Evolutionary conservation across 1,140 invertebrate species (phyloP), one percentile per base, ranked within the genome.

Genomic region (Spodoptera frugiperda): DNA sequence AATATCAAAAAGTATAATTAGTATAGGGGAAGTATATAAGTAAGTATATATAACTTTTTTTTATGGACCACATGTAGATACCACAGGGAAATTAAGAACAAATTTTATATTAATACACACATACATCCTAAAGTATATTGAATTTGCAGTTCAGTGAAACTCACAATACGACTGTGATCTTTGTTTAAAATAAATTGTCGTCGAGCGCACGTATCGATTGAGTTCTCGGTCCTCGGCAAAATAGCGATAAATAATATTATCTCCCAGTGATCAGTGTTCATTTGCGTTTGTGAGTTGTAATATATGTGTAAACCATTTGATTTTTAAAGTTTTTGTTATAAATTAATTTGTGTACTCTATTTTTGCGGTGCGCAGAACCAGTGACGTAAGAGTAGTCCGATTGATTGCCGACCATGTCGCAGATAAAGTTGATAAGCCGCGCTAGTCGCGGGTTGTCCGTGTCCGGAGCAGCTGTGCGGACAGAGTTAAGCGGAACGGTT

Each of bases 381-480:
- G 85, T 84, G 86, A 88, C 85, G 84, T 87, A 46, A 82, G 75
- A 88, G 85, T 82, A 79, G 80, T 86, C 83, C 77, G 63, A 85
- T 83, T 87, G 85, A 87, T 91, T 88, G 80, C 79, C 77, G 79
- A 84, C 77, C 68, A 92, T 92, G 91, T 87, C 88, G 82, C 85
- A 86, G 61, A 80, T 84, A 78, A 87, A 83, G 83, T 87, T 89
- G 85, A 85, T 91, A 89, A 83, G 82, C 73, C 84, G 85, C 83
- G 84, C 83, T 87, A 93, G 91, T 91, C 90, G 89, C 59, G 78
- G 86, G 76, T 80, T 86, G 83, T 74, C 84, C 67, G 77, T 86
- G 83, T 74, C 84, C 67, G 77, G 86, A 82, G 84, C 48, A 19
- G 80, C 55, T 73, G 72, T 67, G 59, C 78, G 80, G 54, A 77